Evolutionary conservation across 1,140 invertebrate species (phyloP), one percentile per base, ranked within the genome.

Genomic region (Lutraria rhynchaena): DNA sequence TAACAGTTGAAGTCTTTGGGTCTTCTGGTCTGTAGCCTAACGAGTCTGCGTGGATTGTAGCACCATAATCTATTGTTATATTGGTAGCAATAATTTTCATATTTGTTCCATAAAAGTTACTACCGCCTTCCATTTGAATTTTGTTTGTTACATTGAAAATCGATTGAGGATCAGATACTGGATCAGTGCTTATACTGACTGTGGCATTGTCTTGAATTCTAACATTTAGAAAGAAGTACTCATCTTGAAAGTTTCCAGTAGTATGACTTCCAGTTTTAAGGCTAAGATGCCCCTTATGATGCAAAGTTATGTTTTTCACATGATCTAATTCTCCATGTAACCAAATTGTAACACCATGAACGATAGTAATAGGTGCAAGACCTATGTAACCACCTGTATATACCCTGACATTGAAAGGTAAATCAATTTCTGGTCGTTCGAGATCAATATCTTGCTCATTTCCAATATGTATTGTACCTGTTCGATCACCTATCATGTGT

Each of bases 401-500:
- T 9, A 86, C 88, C 51, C 86, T 67, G 1, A 84, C 85, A 73
- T 75, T 89, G 69, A 89, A 89, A 5, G 88, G 87, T 4, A 89
- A 81, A 77, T 89, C 87, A 60, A 89, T 89, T 60, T 88, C 87
- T 0, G 77, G 60, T 80, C 88, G 69, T 0, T 86, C 49, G 2
- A 89, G 58, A 65, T 89, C 87, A 83, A 89, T 84, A 9, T 81
- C 69, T 67, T 89, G 88, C 29, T 86, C 85, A 41, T 85, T 60
- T 11, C 84, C 87, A 19, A 88, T 51, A 80, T 89, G 88, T 3
- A 89, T 83, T 19, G 88, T 89, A 9, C 88, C 88, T 41, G 87
- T 82, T 9, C 86, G 63, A 63, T 89, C 88, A 0, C 88, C 88
- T 29, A 89, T 89, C 87, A 89, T 88, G 65, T 89, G 82, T 4